Percentiles rank a stretch among this genome's conserved stretches.
Evolutionary conservation across 2,797 vertebrate genomes (phyloP).

Genomic region (Intellagama lesueurii): DNA sequence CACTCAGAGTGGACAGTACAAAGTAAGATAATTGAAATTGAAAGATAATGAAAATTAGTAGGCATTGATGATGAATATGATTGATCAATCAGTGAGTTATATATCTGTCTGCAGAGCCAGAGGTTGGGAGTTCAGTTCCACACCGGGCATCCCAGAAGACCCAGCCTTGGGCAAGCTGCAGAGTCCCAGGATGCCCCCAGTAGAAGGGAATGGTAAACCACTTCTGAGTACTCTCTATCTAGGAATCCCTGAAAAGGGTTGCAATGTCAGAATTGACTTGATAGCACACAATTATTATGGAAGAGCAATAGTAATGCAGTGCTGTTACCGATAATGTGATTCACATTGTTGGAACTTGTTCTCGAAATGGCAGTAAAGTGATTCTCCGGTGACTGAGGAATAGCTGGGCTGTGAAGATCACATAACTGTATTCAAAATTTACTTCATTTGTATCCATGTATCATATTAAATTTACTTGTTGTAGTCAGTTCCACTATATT

Average conservation of each 20-base stretch:
- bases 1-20: neutral
- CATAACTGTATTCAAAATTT: neutral
- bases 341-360: neutral
- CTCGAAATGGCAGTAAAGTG: neutral
- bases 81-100: no score
- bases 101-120: no score
- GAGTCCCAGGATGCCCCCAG: no score
- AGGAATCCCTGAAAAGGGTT: no score
- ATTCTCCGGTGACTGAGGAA: neutral
- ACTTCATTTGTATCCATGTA: neutral
- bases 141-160: no score
- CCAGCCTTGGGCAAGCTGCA: no score
- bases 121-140: no score
- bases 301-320: neutral
- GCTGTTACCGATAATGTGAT: neutral
- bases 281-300: neutral
- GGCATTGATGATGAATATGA: neutral
- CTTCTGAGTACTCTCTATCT: no score
- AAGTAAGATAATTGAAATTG: neutral
- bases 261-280: no score
- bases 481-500: neutral
- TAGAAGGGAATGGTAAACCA: no score
- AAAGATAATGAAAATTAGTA: neutral
- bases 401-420: neutral
- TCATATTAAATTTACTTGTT: conserved; percentile 1